These are phyloP conservation scores for Heteropelma amictum DNA, from an alignment of 2,888 invertebrate species.

Conservation along the genomic window DNA sequence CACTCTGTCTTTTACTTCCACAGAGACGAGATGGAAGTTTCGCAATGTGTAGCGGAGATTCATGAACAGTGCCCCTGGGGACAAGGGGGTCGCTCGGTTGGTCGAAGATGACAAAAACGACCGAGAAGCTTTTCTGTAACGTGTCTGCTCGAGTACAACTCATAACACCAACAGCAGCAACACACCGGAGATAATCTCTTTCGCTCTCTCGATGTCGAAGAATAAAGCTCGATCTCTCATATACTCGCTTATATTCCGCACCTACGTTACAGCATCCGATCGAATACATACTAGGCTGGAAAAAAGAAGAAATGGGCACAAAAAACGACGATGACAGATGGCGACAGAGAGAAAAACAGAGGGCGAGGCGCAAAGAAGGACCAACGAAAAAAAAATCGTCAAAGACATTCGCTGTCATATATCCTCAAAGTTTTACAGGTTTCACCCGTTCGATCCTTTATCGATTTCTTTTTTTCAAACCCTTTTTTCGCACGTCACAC, in stretches of 20 bases:
- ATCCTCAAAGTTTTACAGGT: too few relatives aligned
- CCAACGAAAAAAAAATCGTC: too few relatives aligned
- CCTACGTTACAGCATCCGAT: not conserved
- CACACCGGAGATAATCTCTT: conserved; percentile 47
- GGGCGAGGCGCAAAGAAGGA: too few relatives aligned
- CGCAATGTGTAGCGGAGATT: conserved; percentile 21
- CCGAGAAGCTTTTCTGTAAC: conserved; percentile 24
- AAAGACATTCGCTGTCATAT: too few relatives aligned
- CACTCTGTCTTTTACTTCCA: not conserved
- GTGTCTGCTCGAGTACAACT: conserved; percentile 21
- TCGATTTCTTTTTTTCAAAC: too few relatives aligned
- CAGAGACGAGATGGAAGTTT: conserved; percentile 13
- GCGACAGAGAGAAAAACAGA: too few relatives aligned
- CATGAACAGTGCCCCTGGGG: conserved; percentile 41
- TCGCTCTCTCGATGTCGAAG: conserved; percentile 30
- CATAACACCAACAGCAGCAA: conserved; percentile 25
- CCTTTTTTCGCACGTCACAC: too few relatives aligned
- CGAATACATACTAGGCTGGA: not conserved
- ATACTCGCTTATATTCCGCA: conserved; percentile 1
- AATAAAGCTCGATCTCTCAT: conserved; percentile 35
- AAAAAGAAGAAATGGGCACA: conserved; percentile 2
- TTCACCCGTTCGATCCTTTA: too few relatives aligned
- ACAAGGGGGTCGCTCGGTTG: conserved; percentile 27
- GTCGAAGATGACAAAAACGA: conserved; percentile 29
- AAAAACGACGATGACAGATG: too few relatives aligned